Evolutionary conservation across 2,888 invertebrate species (phyloP).

Genomic region (Caenorhabditis sp.): DNA sequence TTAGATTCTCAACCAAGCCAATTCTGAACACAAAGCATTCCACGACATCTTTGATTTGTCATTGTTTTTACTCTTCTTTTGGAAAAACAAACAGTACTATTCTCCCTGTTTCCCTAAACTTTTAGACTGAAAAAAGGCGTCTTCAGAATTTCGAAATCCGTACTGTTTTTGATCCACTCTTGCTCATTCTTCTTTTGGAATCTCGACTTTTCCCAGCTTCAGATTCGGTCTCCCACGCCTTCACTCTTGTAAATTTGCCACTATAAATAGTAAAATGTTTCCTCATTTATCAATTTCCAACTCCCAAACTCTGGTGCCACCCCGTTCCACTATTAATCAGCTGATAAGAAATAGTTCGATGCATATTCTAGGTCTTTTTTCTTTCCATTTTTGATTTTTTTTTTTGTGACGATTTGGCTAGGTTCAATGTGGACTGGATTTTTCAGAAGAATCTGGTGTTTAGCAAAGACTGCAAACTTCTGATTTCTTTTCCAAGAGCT

Average conservation of each 20-base stretch:
- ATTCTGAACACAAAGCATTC: neutral
- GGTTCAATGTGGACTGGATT: too few species aligned
- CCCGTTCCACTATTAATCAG: slow-evolving; percentile 9
- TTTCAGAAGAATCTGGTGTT: too few species aligned
- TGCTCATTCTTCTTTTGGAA: neutral
- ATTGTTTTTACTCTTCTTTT: too few species aligned
- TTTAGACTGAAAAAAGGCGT: too few species aligned
- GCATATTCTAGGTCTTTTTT: neutral
- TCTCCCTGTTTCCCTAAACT: too few species aligned
- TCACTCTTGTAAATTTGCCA: neutral
- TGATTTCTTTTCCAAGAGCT: too few species aligned
- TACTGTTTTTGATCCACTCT: neutral
- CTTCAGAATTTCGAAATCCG: too few species aligned
- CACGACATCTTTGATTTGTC: too few species aligned
- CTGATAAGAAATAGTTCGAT: slow-evolving; percentile 20
- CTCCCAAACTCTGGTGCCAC: slow-evolving; percentile 14
- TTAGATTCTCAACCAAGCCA: too few species aligned
- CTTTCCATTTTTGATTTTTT: neutral
- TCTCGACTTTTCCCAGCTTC: neutral
- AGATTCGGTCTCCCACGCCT: neutral
- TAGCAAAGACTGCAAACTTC: too few species aligned
- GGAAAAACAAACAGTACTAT: too few species aligned
- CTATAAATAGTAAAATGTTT: neutral
- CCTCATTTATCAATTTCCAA: neutral
- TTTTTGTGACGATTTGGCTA: too few species aligned